Base-by-base conservation (phyloP, 64 coral and sea anemone genomes). In the Orbicella faveolata region DNA sequence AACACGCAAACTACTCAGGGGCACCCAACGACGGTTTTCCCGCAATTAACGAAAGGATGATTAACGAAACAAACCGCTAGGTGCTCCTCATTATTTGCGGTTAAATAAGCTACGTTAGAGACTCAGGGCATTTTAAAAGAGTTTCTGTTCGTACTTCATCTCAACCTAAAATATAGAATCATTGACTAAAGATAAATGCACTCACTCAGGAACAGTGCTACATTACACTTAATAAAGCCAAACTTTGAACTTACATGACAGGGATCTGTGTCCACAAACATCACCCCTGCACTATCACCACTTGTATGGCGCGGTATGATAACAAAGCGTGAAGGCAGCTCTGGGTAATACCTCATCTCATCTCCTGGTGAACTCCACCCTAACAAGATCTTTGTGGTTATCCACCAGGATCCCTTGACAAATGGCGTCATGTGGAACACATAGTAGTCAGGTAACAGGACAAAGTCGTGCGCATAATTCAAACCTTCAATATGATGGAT, bases 381-480 rank as follows among this genome's bases (percentile, higher is more conserved):
- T 19, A 84, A 36, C 21, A 91, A 12, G 44, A 96, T 91, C 74
- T 91, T 96, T 18, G 87, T 57, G 23, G 77, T 52, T 36, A 74
- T 78, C 87, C 79, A 91, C 66, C 51, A 57, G 6, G 92, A 81
- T 51, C 79, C 25, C 18, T 90, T 96, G 19, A 94, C 95, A 88
- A 96, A 96, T 30, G 95, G 95, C 23, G 95, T 94, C 41, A 96
- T 94, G 73, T 96, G 95, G 35, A 96, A 96, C 7, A 96, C 51
- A 61, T 91, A 96, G 75, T 96, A 96, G 51, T 96, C 88, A 23
- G 92, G 91, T 9, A 96, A 57, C n/a, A 96, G 77, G 20, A 96
- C 34, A 72, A 96, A 96, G 78, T 96, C 95, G 26, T 96, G 95
- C 15, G 54, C 92, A 75, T 96, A 96, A 61, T 96, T 96, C 21